Base-by-base conservation (phyloP, 2,888 invertebrate species). In the Eremobia ochroleuca region DNA sequence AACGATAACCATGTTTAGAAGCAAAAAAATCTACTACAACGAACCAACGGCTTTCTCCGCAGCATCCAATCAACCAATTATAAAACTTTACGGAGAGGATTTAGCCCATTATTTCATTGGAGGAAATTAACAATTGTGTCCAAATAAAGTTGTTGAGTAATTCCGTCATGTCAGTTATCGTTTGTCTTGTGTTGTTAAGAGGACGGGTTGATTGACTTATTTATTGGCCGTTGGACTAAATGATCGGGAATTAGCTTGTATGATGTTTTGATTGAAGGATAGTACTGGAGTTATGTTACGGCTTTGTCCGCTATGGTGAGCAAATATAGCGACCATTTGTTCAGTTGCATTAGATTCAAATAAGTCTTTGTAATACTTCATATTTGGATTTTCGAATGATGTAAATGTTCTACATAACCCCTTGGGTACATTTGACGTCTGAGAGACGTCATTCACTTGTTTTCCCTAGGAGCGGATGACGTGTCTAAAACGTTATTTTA, bases 41-140 rank as follows among this genome's bases (percentile, higher is more conserved):
- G 18, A 31, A 37, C 62, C 78, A 80, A 86, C 87, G 73, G 76
- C 89, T 88, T 88, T 89, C 88, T 85, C 88, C 79, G 69, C 85
- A 82, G 81, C 88, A 90, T 89, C 94, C 95, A 95, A 95, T 95
- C 95, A 95, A 95, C 94, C 95, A 95, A 95, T 95, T 95, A 95
- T 93, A 92, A 92, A 93, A 91, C 90, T 92, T 93, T 90, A 92
- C 91, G 69, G 90, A 93, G 96, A 96, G 96, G 96, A 96, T 96
- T 96, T 95, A 93, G 93, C 89, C 96, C 95, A 96, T 96, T 96
- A 96, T 95, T 91, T 94, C 94, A 95, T 95, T 94, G 96, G 92
- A 96, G 96, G 96, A 96, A 96, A 96, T 96, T 96, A 96, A 96
- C 96, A 96, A 96, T 96, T 96, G 96, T 95, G 95, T 94, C 94